These are phyloP conservation scores for Herminia tarsipennalis DNA, from an alignment of 2,888 invertebrate species.

Conservation along the genomic window DNA sequence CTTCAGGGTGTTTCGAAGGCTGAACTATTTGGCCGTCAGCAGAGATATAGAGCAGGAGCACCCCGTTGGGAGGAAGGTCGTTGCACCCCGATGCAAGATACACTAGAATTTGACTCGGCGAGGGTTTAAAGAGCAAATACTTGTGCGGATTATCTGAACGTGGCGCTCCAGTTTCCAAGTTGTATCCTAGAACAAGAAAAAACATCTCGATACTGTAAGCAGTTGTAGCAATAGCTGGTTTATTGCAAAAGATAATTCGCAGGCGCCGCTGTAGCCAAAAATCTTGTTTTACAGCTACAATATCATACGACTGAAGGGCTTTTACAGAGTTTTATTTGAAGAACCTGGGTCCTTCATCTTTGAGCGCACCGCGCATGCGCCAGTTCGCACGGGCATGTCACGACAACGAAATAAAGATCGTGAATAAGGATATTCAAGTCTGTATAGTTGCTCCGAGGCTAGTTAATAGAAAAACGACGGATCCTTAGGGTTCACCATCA, in stretches of 20 bases:
- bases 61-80: constrained; percentile 96
- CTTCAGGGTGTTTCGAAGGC: constrained; percentile 92
- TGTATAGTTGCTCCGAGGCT: too few species aligned
- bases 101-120: constrained; percentile 96
- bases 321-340: too few species aligned
- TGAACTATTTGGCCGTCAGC: constrained; percentile 95
- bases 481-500: too few species aligned
- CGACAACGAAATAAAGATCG: too few species aligned
- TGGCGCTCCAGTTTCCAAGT: constrained; percentile 24
- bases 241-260: too few species aligned
- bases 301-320: too few species aligned
- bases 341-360: too few species aligned
- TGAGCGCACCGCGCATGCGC: too few species aligned
- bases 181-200: constrained; percentile 38
- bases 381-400: too few species aligned
- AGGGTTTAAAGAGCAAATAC: constrained; percentile 97
- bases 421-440: too few species aligned
- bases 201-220: background rate
- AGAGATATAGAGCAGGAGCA: constrained; percentile 95
- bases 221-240: background rate
- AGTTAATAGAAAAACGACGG: too few species aligned
- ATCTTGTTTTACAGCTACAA: too few species aligned
- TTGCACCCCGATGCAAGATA: constrained; percentile 97
- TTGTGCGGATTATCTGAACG: constrained; percentile 93
- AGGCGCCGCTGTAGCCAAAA: background rate